Evolutionary conservation across 1,140 invertebrate species (phyloP).

Genomic region (Orchestia grillus): DNA sequence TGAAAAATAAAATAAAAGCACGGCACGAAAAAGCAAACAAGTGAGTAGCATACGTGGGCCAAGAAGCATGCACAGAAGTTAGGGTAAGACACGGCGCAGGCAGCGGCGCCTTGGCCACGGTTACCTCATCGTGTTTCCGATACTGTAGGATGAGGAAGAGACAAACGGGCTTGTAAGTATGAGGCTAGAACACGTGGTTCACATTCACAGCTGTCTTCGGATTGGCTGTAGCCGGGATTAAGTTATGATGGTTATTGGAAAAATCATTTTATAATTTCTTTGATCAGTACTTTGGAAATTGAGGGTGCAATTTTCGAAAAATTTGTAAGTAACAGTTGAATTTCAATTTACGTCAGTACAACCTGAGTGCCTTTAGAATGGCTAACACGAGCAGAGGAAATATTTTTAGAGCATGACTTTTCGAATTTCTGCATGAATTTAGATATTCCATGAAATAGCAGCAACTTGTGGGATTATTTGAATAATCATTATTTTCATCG

Average conservation of each 20-base stretch:
- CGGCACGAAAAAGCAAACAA: neutral
- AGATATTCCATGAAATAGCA: neutral
- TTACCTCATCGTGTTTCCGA: slow-evolving; percentile 47
- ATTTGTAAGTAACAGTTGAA: neutral
- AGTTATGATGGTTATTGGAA: neutral
- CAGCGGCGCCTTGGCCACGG: neutral
- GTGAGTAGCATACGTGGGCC: neutral
- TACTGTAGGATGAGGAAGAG: slow-evolving; percentile 51
- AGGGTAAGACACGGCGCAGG: neutral
- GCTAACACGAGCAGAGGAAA: neutral
- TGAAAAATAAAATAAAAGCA: too few relatives aligned
- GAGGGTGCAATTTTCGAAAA: neutral
- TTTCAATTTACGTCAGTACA: neutral
- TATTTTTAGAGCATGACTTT: neutral
- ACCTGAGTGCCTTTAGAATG: neutral
- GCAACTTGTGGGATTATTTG: neutral
- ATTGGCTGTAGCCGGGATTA: neutral
- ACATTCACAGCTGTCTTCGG: neutral
- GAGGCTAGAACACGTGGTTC: neutral
- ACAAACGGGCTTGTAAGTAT: slow-evolving; percentile 11
- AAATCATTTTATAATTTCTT: neutral
- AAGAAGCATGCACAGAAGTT: neutral
- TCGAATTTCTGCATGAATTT: neutral
- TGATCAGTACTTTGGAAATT: neutral
- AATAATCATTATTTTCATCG: neutral